Evolutionary conservation across 2,888 invertebrate genomes (phyloP).

Genomic region (Saturnia pavonia): DNA sequence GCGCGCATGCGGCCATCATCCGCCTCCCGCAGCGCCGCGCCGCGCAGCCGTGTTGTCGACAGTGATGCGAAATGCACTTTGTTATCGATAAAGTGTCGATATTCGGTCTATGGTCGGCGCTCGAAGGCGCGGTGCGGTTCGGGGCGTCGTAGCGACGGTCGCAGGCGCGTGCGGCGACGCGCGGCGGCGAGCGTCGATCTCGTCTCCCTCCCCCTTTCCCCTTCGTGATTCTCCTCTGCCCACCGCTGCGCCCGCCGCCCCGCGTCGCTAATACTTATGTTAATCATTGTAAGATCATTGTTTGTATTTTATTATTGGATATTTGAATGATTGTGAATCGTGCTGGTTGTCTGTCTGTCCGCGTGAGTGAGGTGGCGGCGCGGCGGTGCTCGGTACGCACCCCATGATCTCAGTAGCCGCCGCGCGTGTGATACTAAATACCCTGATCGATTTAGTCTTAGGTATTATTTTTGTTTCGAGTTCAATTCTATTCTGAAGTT

Average conservation of each 20-base stretch:
- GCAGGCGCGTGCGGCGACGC: constrained; percentile 40
- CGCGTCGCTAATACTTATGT: constrained; percentile 60
- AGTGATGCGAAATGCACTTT: constrained; percentile 49
- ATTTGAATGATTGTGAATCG: constrained; percentile 51
- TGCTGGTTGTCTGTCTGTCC: constrained; percentile 37
- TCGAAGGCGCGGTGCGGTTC: constrained; percentile 24
- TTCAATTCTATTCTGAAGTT: constrained; percentile 79
- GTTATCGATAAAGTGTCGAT: constrained; percentile 47
- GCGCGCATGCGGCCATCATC: constrained; percentile 26
- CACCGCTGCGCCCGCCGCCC: constrained; percentile 61
- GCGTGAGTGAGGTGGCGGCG: constrained; percentile 51
- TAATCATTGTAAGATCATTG: constrained; percentile 58
- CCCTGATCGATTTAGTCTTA: constrained; percentile 75
- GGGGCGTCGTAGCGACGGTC: constrained; percentile 28
- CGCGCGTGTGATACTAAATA: constrained; percentile 74
- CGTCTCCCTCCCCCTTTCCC: constrained; percentile 35
- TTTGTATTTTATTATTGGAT: constrained; percentile 61
- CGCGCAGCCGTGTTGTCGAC: constrained; percentile 25
- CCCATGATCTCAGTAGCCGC: constrained; percentile 74
- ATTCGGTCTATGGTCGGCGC: constrained; percentile 32
- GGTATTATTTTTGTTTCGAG: constrained; percentile 78
- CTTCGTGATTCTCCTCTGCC: constrained; percentile 41
- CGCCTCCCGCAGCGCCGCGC: constrained; percentile 25
- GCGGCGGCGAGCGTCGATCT: constrained; percentile 58
- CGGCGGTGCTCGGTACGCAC: constrained; percentile 63